phyloP scores from a whole-genome alignment of 1,140 invertebrate genomes.

The Holotrichia oblita region DNA sequence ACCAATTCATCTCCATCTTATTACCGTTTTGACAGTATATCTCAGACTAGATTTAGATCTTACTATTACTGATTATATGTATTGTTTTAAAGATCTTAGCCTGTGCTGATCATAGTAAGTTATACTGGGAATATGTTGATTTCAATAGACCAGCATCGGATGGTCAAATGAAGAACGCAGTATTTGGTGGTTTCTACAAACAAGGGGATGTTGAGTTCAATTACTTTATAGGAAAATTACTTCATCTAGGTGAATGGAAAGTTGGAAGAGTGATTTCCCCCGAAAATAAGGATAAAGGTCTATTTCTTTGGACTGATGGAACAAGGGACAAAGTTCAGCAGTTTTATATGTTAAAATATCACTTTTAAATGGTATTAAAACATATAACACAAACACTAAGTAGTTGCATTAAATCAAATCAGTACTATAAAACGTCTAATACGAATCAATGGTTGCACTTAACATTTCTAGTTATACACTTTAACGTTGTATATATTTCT shows the following conservation, averaged over 20 bases:
- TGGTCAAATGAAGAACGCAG: background rate
- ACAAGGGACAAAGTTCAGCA: background rate
- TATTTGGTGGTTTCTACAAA: background rate
- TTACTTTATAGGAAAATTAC: background rate
- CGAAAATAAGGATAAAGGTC: background rate
- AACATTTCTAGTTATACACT: no score
- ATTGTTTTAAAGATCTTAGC: background rate
- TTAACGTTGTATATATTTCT: no score
- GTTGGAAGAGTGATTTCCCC: background rate
- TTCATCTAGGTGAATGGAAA: background rate
- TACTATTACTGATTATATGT: no score
- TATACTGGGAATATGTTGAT: conserved; percentile 1
- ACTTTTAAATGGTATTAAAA: no score
- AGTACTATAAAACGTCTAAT: no score
- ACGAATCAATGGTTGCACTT: no score
- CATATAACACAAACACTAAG: no score
- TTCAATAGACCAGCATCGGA: background rate
- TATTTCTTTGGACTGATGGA: background rate
- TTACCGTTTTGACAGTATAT: no score
- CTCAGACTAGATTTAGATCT: no score
- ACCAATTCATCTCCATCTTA: no score
- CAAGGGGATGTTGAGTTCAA: background rate
- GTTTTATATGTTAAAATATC: background rate
- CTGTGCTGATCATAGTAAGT: background rate
- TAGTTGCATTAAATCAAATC: no score